phyloP scores from a whole-genome alignment of 2,888 invertebrate genomes.

The Caenorhabditis sp. region DNA sequence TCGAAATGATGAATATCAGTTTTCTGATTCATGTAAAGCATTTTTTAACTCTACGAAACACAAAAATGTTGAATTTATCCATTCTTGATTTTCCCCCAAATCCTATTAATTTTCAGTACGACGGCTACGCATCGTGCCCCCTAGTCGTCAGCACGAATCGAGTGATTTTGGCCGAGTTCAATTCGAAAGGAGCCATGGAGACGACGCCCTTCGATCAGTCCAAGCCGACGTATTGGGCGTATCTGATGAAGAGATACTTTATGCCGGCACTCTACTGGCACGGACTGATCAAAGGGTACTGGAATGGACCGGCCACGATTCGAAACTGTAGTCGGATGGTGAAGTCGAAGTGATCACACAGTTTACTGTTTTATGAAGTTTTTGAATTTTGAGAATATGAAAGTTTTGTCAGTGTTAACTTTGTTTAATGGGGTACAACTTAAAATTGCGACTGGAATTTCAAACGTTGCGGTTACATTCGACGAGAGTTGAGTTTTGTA shows the following conservation, averaged over 20 bases:
- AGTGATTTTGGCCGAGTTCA: slow-evolving; percentile 91
- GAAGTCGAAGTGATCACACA: slow-evolving; percentile 16
- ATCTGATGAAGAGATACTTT: slow-evolving; percentile 90
- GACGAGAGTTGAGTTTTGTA: too few relatives aligned
- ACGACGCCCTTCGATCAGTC: slow-evolving; percentile 93
- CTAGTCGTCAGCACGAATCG: slow-evolving; percentile 90
- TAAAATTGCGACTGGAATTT: too few relatives aligned
- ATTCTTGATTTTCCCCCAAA: background rate
- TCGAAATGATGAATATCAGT: too few relatives aligned
- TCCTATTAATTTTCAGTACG: slow-evolving; percentile 87
- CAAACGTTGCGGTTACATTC: too few relatives aligned
- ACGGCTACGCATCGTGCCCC: slow-evolving; percentile 98
- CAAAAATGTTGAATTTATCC: background rate
- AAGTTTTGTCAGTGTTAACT: too few relatives aligned
- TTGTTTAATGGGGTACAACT: too few relatives aligned
- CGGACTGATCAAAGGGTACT: slow-evolving; percentile 78
- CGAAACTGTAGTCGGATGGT: slow-evolving; percentile 57
- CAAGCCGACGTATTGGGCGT: slow-evolving; percentile 86
- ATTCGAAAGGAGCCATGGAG: slow-evolving; percentile 91
- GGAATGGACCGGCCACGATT: slow-evolving; percentile 79
- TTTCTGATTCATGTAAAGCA: too few relatives aligned
- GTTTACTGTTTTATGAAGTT: background rate
- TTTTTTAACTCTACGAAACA: background rate
- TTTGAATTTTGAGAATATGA: too few relatives aligned
- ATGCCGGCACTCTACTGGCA: slow-evolving; percentile 95